Percentiles rank a stretch among this genome's conserved stretches.
phyloP scores from a whole-genome alignment of 2,113 vertebrate genomes.

The Cebus imitator region DNA sequence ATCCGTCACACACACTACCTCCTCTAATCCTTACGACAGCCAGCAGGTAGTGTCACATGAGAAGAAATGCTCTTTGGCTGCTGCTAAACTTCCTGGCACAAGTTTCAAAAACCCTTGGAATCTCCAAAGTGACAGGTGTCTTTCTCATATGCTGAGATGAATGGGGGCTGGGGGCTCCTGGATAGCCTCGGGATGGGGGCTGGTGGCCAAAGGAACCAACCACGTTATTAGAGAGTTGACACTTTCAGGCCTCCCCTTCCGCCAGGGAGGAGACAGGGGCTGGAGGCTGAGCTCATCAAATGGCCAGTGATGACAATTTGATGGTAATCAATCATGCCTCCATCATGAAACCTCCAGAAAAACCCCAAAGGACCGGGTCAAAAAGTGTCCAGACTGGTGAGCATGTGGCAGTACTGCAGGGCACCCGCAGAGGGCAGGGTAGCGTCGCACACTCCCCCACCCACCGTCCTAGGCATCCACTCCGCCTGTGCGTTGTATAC shows the following conservation, averaged over 20 bases:
- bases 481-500: not conserved
- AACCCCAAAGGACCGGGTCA: not conserved
- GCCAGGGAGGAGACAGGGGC: not conserved
- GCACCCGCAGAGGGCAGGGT: not conserved
- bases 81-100: not conserved
- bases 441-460: not conserved
- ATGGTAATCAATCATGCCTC: not conserved
- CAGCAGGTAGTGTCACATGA: too few relatives aligned
- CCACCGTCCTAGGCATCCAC: not conserved
- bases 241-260: not conserved
- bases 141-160: not conserved
- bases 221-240: not conserved
- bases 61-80: not conserved
- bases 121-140: not conserved
- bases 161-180: not conserved
- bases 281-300: not conserved
- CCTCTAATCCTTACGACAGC: fast-evolving
- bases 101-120: not conserved
- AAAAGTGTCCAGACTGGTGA: not conserved
- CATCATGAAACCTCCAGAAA: too few relatives aligned
- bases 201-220: not conserved
- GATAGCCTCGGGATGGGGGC: not conserved
- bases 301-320: not conserved
- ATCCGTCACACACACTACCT: not conserved
- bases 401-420: not conserved